Evolutionary conservation across 1,140 invertebrate species (phyloP), one percentile per base, ranked within the genome.

Genomic region (Plodia interpunctella): DNA sequence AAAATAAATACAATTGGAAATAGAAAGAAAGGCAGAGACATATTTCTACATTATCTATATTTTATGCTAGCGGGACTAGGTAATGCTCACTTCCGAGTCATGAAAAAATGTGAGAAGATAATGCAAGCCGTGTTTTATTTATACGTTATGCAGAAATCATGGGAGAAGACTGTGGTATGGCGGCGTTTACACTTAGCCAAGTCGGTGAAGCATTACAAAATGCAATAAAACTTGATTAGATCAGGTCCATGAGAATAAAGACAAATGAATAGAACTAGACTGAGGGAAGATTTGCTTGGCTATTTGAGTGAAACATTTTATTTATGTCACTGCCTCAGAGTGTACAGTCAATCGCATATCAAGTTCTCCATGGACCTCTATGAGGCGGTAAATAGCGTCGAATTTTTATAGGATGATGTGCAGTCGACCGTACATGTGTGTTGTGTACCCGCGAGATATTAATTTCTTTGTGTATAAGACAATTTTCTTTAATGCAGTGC

Each of bases 61-160:
- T 44, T 44, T 44, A n/a, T 44, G 9, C 38, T 15, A 44, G 38
- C 38, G 38, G 38, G 13, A 44, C 13, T 5, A 10, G 9, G 11
- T 44, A 44, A 44, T 44, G 38, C n/a, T 44, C 38, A 44, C 38
- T 44, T 44, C 38, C 38, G 38, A 44, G 38, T 44, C 1, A 44
- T 32, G 30, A 44, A 44, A 44, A 44, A 44, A 44, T 44, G 15
- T 44, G 38, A 17, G 38, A 44, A 44, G 38, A 17, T 44, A 17
- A n/a, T 2, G 2, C 2, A 44, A 15, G 38, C 38, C 15, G 15
- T 44, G 6, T 44, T 44, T 44, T 15, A 44, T 44, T 32, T 17
- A 44, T n/a, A 44, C 38, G 38, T 44, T 44, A 44, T 44, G 38
- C 38, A 44, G 38, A 44, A 44, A 44, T 44, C 38, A 44, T 44